Evolutionary conservation across 2,113 vertebrate genomes (phyloP), one percentile per base, ranked within the genome.

Genomic region (Turnix velox): DNA sequence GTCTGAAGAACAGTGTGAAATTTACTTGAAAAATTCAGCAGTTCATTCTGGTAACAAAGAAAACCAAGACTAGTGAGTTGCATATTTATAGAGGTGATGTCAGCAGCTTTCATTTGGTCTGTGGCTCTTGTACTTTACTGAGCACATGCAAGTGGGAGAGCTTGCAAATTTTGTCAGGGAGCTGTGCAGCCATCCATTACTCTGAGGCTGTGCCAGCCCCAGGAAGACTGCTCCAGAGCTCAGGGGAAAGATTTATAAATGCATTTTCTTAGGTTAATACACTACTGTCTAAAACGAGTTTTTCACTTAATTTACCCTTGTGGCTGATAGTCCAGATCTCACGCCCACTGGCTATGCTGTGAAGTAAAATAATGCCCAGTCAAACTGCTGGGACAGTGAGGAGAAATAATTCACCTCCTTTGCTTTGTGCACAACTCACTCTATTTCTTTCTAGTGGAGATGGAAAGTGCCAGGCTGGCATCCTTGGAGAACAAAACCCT

Each of bases 1-100:
- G 69, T 92, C 79, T 92, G 68, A 95, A 88, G 76, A 88, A 90
- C 27, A 55, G 80, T 49, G 37, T 93, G 88, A 96, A 91, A 82
- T 79, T 87, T 87, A 62, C 45, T 78, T 82, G 80, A 88, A 87
- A 92, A 77, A 69, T 84, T 94, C 91, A 79, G 68, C 30, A 78
- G 84, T 88, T 83, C 25, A 79, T 90, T 90, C 57, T 68, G 61
- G 81, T 43, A 84, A 72, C 8, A 69, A 86, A 81, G 30, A 87
- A 90, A 92, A 81, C 42, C 30, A 68, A 62, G 69, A 55, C 74
- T 91, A 87, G 42, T 76, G 66, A 28, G 66, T 37, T 84, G 51
- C 28, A 3, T 87, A n/a, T 78, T 88, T 79, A 91, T 33, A 72
- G 37, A 83, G 31, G 11, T 66, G 18, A 30, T 83, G 51, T 74